phyloP scores from a whole-genome alignment of 2,797 vertebrate genomes.

The Rhynchotus rufescens region DNA sequence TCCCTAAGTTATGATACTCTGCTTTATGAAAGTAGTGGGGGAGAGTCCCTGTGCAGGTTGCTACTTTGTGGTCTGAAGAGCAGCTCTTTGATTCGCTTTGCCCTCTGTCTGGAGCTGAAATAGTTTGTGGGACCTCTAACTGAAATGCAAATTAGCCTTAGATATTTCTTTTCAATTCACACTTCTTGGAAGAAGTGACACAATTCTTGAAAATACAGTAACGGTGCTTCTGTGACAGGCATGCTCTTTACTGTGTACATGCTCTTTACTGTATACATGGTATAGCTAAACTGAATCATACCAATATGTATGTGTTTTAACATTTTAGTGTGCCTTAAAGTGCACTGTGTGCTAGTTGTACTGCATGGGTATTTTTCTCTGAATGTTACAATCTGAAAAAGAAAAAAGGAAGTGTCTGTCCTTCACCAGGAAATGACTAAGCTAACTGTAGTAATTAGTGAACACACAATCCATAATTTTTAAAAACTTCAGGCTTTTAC shows the following conservation, averaged over 20 bases:
- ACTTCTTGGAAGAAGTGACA: conserved; percentile 51
- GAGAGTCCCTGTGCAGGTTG: background rate
- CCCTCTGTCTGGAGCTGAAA: background rate
- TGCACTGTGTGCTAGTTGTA: background rate
- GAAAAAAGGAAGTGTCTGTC: too few relatives aligned
- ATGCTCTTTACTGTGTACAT: background rate
- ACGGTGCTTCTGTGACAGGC: conserved; percentile 26
- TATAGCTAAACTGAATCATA: conserved; percentile 38
- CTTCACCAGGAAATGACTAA: background rate
- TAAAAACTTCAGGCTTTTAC: background rate
- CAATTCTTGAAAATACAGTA: conserved; percentile 32
- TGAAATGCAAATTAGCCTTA: conserved; percentile 49
- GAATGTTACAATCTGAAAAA: background rate
- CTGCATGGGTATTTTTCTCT: background rate
- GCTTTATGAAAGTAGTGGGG: background rate
- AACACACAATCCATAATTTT: background rate
- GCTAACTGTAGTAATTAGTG: background rate
- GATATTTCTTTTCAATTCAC: conserved; percentile 5
- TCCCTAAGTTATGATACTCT: background rate
- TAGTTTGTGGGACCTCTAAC: background rate
- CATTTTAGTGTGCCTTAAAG: background rate
- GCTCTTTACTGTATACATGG: background rate
- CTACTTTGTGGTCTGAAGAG: background rate
- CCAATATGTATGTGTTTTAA: background rate
- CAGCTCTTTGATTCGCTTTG: background rate